Evolutionary conservation across 2,113 vertebrate genomes (phyloP).

Genomic region (Oryzias woworae): DNA sequence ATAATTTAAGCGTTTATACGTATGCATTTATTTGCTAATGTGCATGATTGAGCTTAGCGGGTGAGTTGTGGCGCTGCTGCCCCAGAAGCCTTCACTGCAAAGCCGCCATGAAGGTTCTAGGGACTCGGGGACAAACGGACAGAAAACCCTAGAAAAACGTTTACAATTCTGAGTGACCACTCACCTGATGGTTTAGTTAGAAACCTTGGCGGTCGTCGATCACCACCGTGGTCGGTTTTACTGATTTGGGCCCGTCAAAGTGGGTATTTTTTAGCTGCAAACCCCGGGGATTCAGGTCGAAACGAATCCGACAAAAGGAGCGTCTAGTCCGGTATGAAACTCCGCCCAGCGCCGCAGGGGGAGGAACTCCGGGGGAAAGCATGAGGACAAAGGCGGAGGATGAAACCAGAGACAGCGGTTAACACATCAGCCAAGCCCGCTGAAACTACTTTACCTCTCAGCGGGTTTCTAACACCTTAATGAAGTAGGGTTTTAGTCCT

Average conservation of each 20-base stretch:
- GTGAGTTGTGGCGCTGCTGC: slow-evolving; percentile 48
- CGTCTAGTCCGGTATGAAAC: slow-evolving; percentile 85
- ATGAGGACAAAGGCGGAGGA: slow-evolving; percentile 76
- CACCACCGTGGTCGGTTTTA: slow-evolving; percentile 19
- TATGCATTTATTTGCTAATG: too few relatives aligned
- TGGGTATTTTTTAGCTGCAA: slow-evolving; percentile 70
- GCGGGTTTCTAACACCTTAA: too few relatives aligned
- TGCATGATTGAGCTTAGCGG: slow-evolving; percentile 36
- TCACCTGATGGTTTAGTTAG: slow-evolving; percentile 63
- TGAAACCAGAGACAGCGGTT: slow-evolving; percentile 63
- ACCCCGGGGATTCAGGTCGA: slow-evolving; percentile 82
- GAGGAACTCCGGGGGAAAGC: slow-evolving; percentile 82
- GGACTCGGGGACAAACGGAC: slow-evolving; percentile 70
- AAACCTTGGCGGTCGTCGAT: slow-evolving; percentile 14
- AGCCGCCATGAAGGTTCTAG: slow-evolving; percentile 80
- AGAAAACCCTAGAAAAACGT: slow-evolving; percentile 60
- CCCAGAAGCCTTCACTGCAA: slow-evolving; percentile 73
- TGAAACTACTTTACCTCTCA: background rate
- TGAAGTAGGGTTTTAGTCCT: too few relatives aligned
- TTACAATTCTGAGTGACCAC: slow-evolving; percentile 41
- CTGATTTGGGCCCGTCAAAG: slow-evolving; percentile 47
- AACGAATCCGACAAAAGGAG: slow-evolving; percentile 84
- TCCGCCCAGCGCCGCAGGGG: slow-evolving; percentile 86
- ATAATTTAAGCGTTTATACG: too few relatives aligned
- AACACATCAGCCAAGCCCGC: slow-evolving; percentile 30